These are phyloP conservation scores for Leptinotarsa tumamoca DNA, from an alignment of 2,888 invertebrate species.

Conservation along the genomic window DNA sequence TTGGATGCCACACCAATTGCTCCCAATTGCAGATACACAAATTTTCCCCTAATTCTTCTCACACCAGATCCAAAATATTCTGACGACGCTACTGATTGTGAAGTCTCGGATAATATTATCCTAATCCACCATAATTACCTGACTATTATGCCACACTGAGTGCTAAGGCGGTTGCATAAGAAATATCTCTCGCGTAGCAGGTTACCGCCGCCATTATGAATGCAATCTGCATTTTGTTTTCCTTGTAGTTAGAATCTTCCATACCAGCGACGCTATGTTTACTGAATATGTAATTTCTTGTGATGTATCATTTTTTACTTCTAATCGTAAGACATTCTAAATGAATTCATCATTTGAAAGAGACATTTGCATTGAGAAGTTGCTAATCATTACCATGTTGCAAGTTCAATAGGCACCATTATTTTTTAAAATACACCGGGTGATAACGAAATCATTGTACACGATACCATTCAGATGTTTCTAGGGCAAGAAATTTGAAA, in stretches of 20 bases:
- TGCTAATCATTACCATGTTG: no score
- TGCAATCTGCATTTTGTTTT: conserved; percentile 54
- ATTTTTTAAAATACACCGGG: no score
- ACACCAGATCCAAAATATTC: background rate
- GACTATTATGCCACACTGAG: conserved; percentile 36
- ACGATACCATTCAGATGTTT: no score
- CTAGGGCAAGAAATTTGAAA: no score
- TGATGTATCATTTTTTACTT: background rate
- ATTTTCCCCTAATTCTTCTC: background rate
- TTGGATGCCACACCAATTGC: no score
- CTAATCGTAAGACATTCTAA: background rate
- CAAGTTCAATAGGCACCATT: no score
- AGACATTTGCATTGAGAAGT: no score
- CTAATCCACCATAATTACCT: conserved; percentile 39
- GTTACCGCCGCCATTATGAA: conserved; percentile 33
- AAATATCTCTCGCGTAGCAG: conserved; percentile 1
- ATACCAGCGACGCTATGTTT: conserved; percentile 1
- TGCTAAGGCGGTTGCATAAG: conserved; percentile 30
- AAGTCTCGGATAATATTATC: conserved; percentile 29
- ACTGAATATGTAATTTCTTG: conserved; percentile 16
- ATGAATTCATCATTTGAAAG: background rate
- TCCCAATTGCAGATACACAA: no score
- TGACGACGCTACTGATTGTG: conserved; percentile 1
- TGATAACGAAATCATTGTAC: no score
- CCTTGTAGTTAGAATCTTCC: conserved; percentile 44